phyloP scores from a whole-genome alignment of 2,888 invertebrate genomes.

The Sarcophaga carnaria region DNA sequence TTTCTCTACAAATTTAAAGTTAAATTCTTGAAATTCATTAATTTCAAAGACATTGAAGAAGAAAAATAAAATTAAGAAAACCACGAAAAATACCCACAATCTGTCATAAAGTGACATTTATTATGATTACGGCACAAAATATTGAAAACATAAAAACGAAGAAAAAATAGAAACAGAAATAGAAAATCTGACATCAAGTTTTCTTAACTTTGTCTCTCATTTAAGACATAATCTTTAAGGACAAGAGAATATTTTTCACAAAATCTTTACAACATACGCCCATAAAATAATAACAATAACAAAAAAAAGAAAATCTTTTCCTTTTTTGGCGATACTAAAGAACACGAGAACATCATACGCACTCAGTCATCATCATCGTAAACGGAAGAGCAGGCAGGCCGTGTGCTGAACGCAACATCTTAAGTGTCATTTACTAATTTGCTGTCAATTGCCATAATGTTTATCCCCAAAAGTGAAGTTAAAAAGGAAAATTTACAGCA shows the following conservation, averaged over 20 bases:
- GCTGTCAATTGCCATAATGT: constrained; percentile 54
- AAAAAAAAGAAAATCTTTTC: too few species aligned
- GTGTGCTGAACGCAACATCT: constrained; percentile 42
- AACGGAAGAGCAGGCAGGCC: background rate
- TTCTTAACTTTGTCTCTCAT: background rate
- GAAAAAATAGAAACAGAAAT: background rate
- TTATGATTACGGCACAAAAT: constrained; percentile 40
- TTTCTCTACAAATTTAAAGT: too few species aligned
- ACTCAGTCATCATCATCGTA: background rate
- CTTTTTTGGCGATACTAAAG: background rate
- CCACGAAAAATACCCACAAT: constrained; percentile 10
- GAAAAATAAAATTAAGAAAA: too few species aligned
- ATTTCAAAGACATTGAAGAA: too few species aligned
- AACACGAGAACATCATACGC: background rate
- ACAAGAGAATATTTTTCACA: constrained; percentile 1
- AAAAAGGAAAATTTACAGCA: background rate
- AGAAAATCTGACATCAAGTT: constrained; percentile 6
- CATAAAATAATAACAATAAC: background rate
- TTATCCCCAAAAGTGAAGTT: constrained; percentile 56
- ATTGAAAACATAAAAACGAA: background rate
- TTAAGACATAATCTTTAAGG: background rate
- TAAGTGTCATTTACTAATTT: constrained; percentile 63
- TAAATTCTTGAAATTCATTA: too few species aligned
- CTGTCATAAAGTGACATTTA: constrained; percentile 48
- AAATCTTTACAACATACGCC: constrained; percentile 1